Percentiles rank a stretch among this genome's conserved stretches.
These are phyloP conservation scores for Neotoma lepida DNA, from an alignment of 2,113 vertebrate species.

Conservation along the genomic window DNA sequence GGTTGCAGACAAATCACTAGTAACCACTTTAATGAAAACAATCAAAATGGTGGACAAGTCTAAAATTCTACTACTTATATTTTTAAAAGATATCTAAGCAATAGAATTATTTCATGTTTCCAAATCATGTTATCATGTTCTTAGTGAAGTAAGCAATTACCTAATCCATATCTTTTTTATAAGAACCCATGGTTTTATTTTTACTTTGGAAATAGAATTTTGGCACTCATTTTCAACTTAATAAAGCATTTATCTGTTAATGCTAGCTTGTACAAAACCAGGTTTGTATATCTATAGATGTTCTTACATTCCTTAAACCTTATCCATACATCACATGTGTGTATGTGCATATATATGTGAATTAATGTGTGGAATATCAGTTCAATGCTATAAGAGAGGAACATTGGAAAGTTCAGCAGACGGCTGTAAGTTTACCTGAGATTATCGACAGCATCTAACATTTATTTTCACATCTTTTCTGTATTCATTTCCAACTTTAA, in stretches of 20 bases:
- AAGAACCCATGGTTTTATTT: slow-evolving; percentile 38
- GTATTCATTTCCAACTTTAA: slow-evolving; percentile 15
- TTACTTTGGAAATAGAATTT: slow-evolving; percentile 23
- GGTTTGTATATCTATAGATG: neutral
- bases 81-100: slow-evolving; percentile 37
- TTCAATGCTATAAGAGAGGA: neutral
- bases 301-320: neutral
- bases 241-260: neutral
- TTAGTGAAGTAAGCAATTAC: slow-evolving; percentile 31
- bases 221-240: neutral
- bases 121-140: slow-evolving; percentile 32
- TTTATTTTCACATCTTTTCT: slow-evolving; percentile 33
- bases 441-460: neutral
- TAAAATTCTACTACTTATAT: neutral
- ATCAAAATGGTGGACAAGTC: neutral
- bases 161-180: neutral
- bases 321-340: neutral
- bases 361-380: neutral
- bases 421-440: neutral
- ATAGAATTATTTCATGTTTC: neutral
- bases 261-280: neutral
- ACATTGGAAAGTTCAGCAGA: neutral
- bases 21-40: neutral
- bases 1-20: neutral
- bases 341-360: neutral